These are phyloP conservation scores for Montipora capitata DNA, from an alignment of 92 coral and sea anemone genomes.

Conservation along the genomic window DNA sequence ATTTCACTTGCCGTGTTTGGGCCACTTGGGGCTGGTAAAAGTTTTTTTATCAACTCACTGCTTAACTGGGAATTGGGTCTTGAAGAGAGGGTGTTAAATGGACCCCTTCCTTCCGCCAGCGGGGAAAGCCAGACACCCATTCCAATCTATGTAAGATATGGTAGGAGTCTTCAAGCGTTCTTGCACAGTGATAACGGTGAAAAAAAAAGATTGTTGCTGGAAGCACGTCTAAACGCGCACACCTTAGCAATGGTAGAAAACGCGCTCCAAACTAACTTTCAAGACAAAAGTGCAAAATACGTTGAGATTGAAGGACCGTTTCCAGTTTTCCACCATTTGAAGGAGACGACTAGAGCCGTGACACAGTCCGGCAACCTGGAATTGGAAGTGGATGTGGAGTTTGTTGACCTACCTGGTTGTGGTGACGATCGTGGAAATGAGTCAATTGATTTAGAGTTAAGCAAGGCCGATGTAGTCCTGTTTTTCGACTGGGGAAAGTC, in stretches of 20 bases:
- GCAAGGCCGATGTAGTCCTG: conserved; percentile 57
- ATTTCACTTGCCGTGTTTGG: conserved; percentile 72
- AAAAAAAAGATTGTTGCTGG: conserved; percentile 5
- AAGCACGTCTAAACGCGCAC: not conserved
- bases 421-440: conserved; percentile 61
- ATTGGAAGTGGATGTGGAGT: conserved; percentile 66
- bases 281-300: conserved; percentile 5
- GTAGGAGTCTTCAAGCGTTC: conserved; percentile 25
- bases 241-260: not conserved
- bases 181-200: conserved; percentile 6
- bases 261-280: conserved; percentile 7
- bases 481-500: conserved; percentile 57
- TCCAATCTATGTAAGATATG: conserved; percentile 64
- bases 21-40: conserved; percentile 69
- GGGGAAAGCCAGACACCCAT: conserved; percentile 68
- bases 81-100: not conserved
- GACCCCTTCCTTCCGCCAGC: conserved; percentile 58
- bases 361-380: conserved; percentile 32
- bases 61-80: conserved; percentile 27
- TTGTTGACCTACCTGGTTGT: conserved; percentile 68
- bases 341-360: not conserved
- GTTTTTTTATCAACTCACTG: conserved; percentile 63
- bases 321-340: conserved; percentile 47
- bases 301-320: conserved; percentile 64
- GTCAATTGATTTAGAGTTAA: conserved; percentile 31